Evolutionary conservation across 53 echinoderm and acorn worm genomes (phyloP).

Genomic region (Holothuria leucospilota): DNA sequence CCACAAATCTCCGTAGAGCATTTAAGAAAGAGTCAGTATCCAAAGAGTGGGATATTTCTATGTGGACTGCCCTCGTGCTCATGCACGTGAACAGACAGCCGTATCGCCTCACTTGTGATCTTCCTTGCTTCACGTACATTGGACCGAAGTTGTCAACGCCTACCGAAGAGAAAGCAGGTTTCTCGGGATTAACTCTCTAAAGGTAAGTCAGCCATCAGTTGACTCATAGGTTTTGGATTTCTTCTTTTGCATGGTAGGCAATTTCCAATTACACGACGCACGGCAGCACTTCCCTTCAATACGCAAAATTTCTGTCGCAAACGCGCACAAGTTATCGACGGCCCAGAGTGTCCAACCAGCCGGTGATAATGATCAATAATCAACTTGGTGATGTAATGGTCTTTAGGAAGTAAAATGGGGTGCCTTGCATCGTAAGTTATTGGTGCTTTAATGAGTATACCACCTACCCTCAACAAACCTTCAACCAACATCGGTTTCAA

Average conservation of each 20-base stretch:
- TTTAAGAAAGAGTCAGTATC: conserved; percentile 68
- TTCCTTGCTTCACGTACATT: conserved; percentile 19
- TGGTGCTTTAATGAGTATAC: conserved; percentile 36
- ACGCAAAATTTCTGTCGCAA: conserved; percentile 59
- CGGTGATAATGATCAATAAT: conserved; percentile 37
- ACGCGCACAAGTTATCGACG: conserved; percentile 46
- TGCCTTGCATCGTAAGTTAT: too few relatives aligned
- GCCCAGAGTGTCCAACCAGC: conserved; percentile 54
- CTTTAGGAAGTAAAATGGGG: conserved; percentile 48
- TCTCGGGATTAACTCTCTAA: conserved; percentile 49
- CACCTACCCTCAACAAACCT: conserved; percentile 34
- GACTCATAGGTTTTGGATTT: conserved; percentile 38
- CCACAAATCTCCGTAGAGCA: conserved; percentile 62
- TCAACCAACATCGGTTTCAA: conserved; percentile 22
- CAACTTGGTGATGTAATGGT: conserved; percentile 54
- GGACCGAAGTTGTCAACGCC: too few relatives aligned
- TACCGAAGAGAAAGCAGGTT: conserved; percentile 56
- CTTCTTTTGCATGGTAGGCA: conserved; percentile 53
- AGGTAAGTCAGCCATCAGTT: conserved; percentile 64
- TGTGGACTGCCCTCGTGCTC: conserved; percentile 61
- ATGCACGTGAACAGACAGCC: conserved; percentile 68
- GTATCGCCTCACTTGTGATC: conserved; percentile 56
- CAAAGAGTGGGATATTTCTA: conserved; percentile 66
- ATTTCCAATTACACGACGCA: conserved; percentile 50
- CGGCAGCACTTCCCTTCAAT: conserved; percentile 37